phyloP scores from a whole-genome alignment of 64 coral and sea anemone species.

The Pocillopora damicornis region DNA sequence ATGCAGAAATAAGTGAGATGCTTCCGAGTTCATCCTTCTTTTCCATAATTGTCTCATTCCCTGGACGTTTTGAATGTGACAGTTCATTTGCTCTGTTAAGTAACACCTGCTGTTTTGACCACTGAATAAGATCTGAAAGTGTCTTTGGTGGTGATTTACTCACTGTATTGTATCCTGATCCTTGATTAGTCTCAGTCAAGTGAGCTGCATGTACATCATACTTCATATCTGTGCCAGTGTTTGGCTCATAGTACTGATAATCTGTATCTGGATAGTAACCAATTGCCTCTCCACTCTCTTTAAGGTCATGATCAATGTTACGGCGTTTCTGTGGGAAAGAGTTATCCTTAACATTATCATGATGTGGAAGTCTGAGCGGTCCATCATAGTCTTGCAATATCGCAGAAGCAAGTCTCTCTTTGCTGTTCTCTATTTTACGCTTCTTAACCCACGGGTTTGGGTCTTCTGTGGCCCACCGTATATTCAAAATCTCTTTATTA shows the following conservation, averaged over 20 bases:
- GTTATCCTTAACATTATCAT: neutral
- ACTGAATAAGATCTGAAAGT: conserved; percentile 72
- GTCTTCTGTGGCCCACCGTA: conserved; percentile 82
- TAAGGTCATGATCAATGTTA: neutral
- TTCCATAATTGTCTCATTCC: neutral
- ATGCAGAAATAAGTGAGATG: conserved; percentile 67
- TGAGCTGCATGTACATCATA: neutral
- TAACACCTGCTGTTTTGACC: conserved; percentile 73
- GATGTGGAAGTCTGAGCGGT: conserved; percentile 15
- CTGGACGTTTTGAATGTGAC: neutral
- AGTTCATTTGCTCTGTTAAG: neutral
- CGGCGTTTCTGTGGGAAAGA: neutral
- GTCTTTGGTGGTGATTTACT: conserved; percentile 61
- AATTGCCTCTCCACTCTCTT: conserved; percentile 23
- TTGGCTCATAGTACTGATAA: conserved; percentile 25
- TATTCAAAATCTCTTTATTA: conserved; percentile 66
- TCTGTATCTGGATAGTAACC: conserved; percentile 86
- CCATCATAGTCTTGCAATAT: conserved; percentile 21
- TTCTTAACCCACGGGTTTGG: conserved; percentile 75
- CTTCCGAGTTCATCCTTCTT: neutral
- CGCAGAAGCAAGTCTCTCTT: conserved; percentile 40
- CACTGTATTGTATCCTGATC: neutral
- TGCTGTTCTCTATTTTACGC: conserved; percentile 34
- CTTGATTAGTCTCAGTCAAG: neutral
- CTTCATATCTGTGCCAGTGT: conserved; percentile 10